Percentiles rank a stretch among this genome's conserved stretches.
phyloP scores from a whole-genome alignment of 1,140 invertebrate genomes.

The Epicauta chinensis region DNA sequence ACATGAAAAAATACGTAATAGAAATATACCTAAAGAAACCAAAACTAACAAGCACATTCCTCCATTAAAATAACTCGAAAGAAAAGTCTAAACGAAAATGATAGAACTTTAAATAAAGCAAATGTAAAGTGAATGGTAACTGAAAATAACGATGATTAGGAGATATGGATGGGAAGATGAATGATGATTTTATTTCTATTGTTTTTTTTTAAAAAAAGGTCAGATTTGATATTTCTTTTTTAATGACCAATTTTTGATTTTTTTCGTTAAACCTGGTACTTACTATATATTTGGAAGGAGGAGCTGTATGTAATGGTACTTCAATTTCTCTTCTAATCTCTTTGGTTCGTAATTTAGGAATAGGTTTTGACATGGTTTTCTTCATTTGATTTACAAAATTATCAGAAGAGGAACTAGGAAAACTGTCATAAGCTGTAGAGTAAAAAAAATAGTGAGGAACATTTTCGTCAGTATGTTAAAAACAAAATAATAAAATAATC shows the following conservation, averaged over 20 bases:
- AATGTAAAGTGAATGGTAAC: slow-evolving; percentile 12
- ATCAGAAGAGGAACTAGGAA: slow-evolving; percentile 27
- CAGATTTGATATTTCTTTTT: slow-evolving; percentile 26
- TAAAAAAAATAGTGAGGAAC: slow-evolving; percentile 22
- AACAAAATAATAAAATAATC: not conserved
- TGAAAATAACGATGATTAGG: slow-evolving; percentile 6
- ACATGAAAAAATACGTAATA: slow-evolving; percentile 1
- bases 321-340: slow-evolving; percentile 21
- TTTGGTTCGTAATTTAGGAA: slow-evolving; percentile 32
- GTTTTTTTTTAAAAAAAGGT: no score
- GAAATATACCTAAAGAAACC: not conserved
- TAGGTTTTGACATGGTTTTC: slow-evolving; percentile 36
- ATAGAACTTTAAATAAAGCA: slow-evolving; percentile 6
- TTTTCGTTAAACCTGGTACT: slow-evolving; percentile 20
- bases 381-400: slow-evolving; percentile 32
- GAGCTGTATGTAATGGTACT: slow-evolving; percentile 13
- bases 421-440: slow-evolving; percentile 25
- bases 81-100: not conserved
- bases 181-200: slow-evolving; percentile 13
- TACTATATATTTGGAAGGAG: slow-evolving; percentile 34
- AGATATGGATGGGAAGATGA: slow-evolving; percentile 6
- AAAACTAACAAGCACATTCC: slow-evolving; percentile 10
- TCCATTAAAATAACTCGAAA: slow-evolving; percentile 2
- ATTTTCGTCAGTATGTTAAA: slow-evolving; percentile 9
- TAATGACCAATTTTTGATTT: not conserved